phyloP scores from a whole-genome alignment of 2,113 vertebrate species.

The Euleptes europaea region DNA sequence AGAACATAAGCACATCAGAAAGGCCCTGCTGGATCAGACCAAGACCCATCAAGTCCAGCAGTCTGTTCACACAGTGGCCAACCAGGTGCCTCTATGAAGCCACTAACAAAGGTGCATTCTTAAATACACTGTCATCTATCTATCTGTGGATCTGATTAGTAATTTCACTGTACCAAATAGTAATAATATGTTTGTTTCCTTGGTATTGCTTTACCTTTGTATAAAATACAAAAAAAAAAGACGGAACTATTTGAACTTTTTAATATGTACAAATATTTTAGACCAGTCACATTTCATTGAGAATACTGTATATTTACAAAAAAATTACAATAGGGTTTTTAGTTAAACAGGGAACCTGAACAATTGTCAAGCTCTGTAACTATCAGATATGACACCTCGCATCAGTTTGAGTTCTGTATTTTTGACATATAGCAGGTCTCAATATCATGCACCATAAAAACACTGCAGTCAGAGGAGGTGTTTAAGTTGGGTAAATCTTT shows the following conservation, averaged over 20 bases:
- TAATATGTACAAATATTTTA: conserved; percentile 83
- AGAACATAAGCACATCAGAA: too few species aligned
- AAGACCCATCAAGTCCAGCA: too few species aligned
- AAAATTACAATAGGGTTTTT: conserved; percentile 76
- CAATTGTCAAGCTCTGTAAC: conserved; percentile 73
- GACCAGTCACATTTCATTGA: conserved; percentile 75
- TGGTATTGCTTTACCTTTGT: conserved; percentile 18
- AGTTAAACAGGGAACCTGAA: conserved; percentile 72
- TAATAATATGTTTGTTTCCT: background rate
- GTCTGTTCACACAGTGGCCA: too few species aligned
- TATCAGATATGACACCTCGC: conserved; percentile 61
- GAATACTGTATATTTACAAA: conserved; percentile 81
- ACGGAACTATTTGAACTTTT: conserved; percentile 72
- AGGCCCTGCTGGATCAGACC: too few species aligned
- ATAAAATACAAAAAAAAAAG: conserved; percentile 52
- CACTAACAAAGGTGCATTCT: too few species aligned
- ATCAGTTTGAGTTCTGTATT: conserved; percentile 58
- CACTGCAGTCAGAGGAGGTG: conserved; percentile 55
- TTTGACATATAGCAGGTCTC: conserved; percentile 64
- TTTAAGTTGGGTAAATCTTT: conserved; percentile 54
- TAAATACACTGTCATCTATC: too few species aligned
- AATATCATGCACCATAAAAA: conserved; percentile 74
- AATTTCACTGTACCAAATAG: too few species aligned
- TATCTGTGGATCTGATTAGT: too few species aligned
- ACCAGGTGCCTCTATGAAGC: too few species aligned